phyloP scores from a whole-genome alignment of 2,888 invertebrate species.

The Ferrisia virgata region DNA sequence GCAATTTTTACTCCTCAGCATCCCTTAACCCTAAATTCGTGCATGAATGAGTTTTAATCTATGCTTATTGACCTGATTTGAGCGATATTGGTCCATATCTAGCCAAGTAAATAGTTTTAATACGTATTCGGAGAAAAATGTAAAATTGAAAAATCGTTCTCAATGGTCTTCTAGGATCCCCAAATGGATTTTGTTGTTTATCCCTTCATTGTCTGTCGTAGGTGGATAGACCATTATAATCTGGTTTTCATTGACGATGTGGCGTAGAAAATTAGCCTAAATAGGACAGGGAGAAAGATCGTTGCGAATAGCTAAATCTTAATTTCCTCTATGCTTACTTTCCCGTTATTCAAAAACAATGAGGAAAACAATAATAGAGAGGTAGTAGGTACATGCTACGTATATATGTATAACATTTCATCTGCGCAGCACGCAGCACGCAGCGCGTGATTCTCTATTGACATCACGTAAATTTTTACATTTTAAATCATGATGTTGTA shows the following conservation, averaged over 20 bases:
- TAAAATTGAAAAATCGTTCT: no score
- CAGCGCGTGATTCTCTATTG: neutral
- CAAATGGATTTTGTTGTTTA: no score
- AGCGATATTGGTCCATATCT: no score
- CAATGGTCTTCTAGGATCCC: no score
- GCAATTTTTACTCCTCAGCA: no score
- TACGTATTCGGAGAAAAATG: no score
- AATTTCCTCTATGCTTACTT: neutral
- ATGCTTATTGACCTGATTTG: no score
- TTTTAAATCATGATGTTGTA: constrained; percentile 14
- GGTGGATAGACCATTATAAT: no score
- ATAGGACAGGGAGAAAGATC: neutral
- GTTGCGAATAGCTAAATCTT: neutral
- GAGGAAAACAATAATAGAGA: neutral
- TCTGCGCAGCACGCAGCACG: neutral
- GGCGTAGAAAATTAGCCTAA: neutral
- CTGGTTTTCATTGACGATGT: neutral
- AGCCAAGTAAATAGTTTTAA: no score
- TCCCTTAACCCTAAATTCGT: no score
- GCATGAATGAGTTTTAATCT: no score
- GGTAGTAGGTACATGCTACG: neutral
- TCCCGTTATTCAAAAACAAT: constrained; percentile 7
- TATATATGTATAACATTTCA: neutral
- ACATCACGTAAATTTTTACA: constrained; percentile 5
- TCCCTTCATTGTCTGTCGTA: no score